Conservation (phyloP, 1,140 invertebrate species). For the Aphidius gifuensis region DNA sequence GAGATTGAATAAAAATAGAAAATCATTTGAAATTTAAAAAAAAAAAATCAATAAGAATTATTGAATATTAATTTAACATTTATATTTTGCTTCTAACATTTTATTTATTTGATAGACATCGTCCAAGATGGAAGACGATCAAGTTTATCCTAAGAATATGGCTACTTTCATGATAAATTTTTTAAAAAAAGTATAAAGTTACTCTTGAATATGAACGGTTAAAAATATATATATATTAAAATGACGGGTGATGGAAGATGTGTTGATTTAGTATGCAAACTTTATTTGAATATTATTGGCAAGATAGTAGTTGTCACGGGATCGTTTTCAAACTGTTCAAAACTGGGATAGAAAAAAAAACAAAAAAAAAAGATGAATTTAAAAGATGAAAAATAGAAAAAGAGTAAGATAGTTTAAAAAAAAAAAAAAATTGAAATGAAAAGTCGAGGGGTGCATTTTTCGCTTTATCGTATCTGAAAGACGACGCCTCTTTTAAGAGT, state of each 20-base stretch:
- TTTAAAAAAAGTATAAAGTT: no score
- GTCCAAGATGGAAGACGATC: no score
- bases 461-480: constrained; percentile 50
- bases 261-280: constrained; percentile 57
- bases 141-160: no score
- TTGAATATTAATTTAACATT: no score
- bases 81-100: no score
- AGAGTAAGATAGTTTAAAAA: constrained; percentile 23
- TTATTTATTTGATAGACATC: no score
- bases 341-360: neutral
- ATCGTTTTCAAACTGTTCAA: constrained; percentile 23
- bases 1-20: no score
- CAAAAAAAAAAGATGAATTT: constrained; percentile 6
- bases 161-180: no score
- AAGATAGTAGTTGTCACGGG: constrained; percentile 44
- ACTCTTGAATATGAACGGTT: no score
- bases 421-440: neutral
- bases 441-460: constrained; percentile 39
- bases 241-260: constrained; percentile 54
- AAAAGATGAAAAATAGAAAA: constrained; percentile 29
- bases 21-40: no score
- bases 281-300: constrained; percentile 59
- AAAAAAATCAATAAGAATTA: no score
- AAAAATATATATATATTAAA: no score
- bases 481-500: constrained; percentile 34